Base-by-base conservation (phyloP, 1,140 invertebrate genomes). In the Sarcophaga bullata region DNA sequence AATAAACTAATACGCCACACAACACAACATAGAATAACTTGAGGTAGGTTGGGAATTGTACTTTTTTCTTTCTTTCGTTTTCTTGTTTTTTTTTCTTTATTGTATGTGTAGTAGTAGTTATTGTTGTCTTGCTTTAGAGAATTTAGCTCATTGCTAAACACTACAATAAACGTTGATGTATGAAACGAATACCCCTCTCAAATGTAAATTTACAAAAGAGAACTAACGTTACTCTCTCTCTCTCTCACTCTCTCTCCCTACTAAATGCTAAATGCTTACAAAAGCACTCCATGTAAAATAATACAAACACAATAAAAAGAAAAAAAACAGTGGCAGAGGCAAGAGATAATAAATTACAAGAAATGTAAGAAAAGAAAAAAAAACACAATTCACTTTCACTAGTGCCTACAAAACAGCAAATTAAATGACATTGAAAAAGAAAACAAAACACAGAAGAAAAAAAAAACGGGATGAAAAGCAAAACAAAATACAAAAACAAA, bases 41-140 rank as follows among this genome's bases (percentile, higher is more conserved):
- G 88, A 89, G 88, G 88, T 89, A 89, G 88, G 88, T 89, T 89
- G 88, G 88, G 88, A 89, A 88, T 88, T 80, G 49, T 52, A 47
- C 25, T 17, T 17, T 37, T 17, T 9, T 73, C 9, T 73, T 73
- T 73, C n/a, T 48, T 48, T 17, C n/a, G 8, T 17, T 76, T n/a
- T 76, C 47, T 50, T 48, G 73, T 48, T 46, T 46, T 13, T 75
- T 9, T 48, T 48, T 13, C 17, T 17, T 76, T 48, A 49, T 15
- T 72, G n/a, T 72, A 25, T n/a, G n/a, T n/a, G 62, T 25, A 9
- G 37, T 72, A 72, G 19, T 72, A 19, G 11, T 25, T 48, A 46
- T 13, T 76, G 73, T 47, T 76, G 46, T 76, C 48, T 47, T 78
- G 50, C 17, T 25, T 8, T 68, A 68, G 17, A 19, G 62, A 68